These are phyloP conservation scores for Sorex maritimensis DNA, from an alignment of 2,797 vertebrate genomes.

Conservation along the genomic window DNA sequence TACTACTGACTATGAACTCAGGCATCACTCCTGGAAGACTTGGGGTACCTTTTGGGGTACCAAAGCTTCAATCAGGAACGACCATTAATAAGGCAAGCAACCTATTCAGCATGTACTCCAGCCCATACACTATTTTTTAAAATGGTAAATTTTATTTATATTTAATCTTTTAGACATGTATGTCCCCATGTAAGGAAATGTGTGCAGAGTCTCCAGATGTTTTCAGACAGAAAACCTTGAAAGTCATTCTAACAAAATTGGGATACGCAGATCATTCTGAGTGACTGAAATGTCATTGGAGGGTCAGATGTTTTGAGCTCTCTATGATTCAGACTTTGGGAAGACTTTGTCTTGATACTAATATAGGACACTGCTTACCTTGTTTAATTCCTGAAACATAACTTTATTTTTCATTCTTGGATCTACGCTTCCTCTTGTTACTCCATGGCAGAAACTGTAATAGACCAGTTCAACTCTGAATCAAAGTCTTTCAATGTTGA, in stretches of 20 bases:
- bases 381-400: conserved; percentile 23
- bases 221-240: not conserved
- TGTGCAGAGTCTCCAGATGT: not conserved
- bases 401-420: not conserved
- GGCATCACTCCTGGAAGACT: too few species aligned
- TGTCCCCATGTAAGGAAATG: not conserved
- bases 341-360: conserved; percentile 1
- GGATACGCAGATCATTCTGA: not conserved
- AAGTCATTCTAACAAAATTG: not conserved
- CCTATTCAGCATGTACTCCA: too few species aligned
- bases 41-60: too few species aligned
- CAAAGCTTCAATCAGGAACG: not conserved
- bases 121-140: not conserved
- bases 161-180: not conserved
- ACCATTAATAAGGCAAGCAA: too few species aligned
- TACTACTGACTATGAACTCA: too few species aligned
- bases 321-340: not conserved
- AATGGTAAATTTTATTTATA: not conserved
- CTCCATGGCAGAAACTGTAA: not conserved
- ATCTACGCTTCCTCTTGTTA: not conserved
- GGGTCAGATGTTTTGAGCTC: not conserved
- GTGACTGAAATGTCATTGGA: not conserved
- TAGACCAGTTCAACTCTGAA: conserved; percentile 18
- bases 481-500: not conserved
- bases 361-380: not conserved